Percentiles rank a stretch among this genome's conserved stretches.
phyloP scores from a whole-genome alignment of 2,888 invertebrate genomes.

The Metacarcinus magister region DNA sequence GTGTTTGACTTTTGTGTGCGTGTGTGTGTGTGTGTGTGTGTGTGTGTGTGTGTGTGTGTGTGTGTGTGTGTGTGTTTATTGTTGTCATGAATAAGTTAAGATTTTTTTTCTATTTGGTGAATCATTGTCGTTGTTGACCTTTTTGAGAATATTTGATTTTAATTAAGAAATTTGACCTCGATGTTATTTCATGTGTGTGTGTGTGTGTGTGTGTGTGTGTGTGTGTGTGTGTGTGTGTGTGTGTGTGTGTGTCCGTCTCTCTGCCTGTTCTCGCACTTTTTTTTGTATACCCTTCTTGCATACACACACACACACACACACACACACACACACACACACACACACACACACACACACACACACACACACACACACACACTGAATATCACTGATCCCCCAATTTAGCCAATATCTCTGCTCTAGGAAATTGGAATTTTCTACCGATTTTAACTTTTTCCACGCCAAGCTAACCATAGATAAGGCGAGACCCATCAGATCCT shows the following conservation, averaged over 20 bases:
- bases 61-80: too few species aligned
- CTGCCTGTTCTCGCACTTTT: too few species aligned
- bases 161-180: not conserved
- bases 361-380: not conserved
- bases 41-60: too few species aligned
- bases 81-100: not conserved
- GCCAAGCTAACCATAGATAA: not conserved
- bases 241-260: too few species aligned
- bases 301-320: not conserved
- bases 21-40: too few species aligned
- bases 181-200: not conserved
- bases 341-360: not conserved
- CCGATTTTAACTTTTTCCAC: conserved; percentile 8
- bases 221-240: too few species aligned
- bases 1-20: too few species aligned
- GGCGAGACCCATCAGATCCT: not conserved
- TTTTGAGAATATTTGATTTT: not conserved
- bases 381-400: not conserved
- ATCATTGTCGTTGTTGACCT: too few species aligned
- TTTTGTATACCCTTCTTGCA: too few species aligned
- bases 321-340: conserved; percentile 21
- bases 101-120: too few species aligned
- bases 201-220: not conserved
- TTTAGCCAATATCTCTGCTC: not conserved
- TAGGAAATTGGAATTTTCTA: conserved; percentile 33